A percentile compares a stretch with the other conserved stretches of the same genome.
Evolutionary conservation across 2,113 vertebrate genomes (phyloP).

Genomic region (Antigone vipio): DNA sequence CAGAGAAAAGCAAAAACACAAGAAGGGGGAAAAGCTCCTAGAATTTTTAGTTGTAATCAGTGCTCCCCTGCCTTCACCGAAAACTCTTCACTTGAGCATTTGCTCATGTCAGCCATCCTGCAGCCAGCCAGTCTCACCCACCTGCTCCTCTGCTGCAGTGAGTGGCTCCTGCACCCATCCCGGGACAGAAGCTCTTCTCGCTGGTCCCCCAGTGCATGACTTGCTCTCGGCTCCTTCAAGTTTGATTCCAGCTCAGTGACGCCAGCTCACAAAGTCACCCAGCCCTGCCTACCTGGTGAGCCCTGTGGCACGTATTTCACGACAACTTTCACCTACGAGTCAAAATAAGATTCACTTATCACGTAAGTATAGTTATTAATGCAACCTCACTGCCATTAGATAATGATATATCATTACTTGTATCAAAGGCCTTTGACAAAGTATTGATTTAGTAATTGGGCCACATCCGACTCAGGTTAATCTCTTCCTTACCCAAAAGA

Average conservation of each 20-base stretch:
- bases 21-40: not conserved
- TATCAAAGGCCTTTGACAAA: not conserved
- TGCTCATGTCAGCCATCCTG: not conserved
- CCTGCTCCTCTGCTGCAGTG: not conserved
- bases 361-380: not conserved
- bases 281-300: not conserved
- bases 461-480: not conserved
- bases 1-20: not conserved
- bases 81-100: not conserved
- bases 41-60: not conserved
- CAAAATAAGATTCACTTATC: not conserved
- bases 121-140: not conserved
- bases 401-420: not conserved
- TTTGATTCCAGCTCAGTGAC: not conserved
- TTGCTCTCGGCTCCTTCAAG: not conserved
- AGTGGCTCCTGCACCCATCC: not conserved
- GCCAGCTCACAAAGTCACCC: not conserved
- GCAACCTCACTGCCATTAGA: not conserved
- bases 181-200: not conserved
- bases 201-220: not conserved
- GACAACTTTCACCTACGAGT: not conserved
- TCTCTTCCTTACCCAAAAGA: not conserved
- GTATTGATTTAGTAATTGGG: not conserved
- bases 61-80: not conserved
- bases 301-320: fast-evolving